Evolutionary conservation across 1,140 invertebrate species (phyloP).

Genomic region (Thereuonema tuberculata): DNA sequence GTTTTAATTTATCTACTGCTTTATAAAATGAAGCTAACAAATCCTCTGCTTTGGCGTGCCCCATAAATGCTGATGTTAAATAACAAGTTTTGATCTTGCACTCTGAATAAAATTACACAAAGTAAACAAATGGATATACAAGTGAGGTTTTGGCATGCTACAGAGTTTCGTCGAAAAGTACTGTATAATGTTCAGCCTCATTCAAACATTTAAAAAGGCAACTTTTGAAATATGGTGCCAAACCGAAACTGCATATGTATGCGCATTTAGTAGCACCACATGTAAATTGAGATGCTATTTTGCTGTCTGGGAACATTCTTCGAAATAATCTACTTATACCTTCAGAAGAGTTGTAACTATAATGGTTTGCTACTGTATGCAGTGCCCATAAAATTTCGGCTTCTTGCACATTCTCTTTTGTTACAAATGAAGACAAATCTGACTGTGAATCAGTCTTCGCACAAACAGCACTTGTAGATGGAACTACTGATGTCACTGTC

Average conservation of each 20-base stretch:
- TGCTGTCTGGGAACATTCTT: conserved; percentile 1
- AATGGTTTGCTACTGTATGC: too few species aligned
- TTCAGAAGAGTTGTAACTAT: too few species aligned
- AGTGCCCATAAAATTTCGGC: too few species aligned
- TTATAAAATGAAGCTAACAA: conserved; percentile 15
- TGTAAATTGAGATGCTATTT: neutral
- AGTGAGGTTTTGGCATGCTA: conserved; percentile 15
- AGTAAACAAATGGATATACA: conserved; percentile 18
- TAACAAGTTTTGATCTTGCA: conserved; percentile 14
- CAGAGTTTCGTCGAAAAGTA: conserved; percentile 19
- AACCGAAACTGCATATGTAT: neutral
- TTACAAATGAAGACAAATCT: too few species aligned
- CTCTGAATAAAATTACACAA: conserved; percentile 14
- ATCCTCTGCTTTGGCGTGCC: conserved; percentile 17
- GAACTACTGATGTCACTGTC: too few species aligned
- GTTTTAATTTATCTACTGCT: conserved; percentile 7
- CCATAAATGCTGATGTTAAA: conserved; percentile 16
- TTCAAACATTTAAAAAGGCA: neutral
- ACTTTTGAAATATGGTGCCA: neutral
- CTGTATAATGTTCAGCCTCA: neutral
- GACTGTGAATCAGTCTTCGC: too few species aligned
- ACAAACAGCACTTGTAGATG: too few species aligned
- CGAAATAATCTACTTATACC: too few species aligned
- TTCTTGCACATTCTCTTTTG: too few species aligned
- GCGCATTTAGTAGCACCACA: neutral